A percentile compares a stretch with the other conserved stretches of the same genome.
phyloP scores from a whole-genome alignment of 1,140 invertebrate species.

The Pectinophora gossypiella region DNA sequence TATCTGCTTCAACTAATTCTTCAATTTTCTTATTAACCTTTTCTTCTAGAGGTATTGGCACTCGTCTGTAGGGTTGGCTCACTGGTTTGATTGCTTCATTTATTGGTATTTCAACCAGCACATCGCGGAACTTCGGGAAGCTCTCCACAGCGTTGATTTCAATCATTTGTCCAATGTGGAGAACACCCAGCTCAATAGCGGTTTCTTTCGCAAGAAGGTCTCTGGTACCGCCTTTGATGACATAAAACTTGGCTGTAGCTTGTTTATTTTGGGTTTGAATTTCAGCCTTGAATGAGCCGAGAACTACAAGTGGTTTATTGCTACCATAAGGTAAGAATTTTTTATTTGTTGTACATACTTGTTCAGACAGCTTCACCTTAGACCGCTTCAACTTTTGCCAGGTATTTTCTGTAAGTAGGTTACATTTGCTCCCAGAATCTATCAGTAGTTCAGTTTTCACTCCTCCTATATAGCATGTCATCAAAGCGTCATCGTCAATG shows the following conservation, averaged over 20 bases:
- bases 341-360: not conserved
- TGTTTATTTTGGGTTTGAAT: not conserved
- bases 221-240: not conserved
- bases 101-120: not conserved
- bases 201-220: not conserved
- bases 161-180: not conserved
- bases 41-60: constrained; percentile 5
- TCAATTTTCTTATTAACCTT: constrained; percentile 4
- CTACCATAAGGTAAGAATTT: not conserved
- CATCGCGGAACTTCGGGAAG: not conserved
- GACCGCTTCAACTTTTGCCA: not conserved
- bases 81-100: not conserved
- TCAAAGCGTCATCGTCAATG: no score
- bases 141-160: not conserved
- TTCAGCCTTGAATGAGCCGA: not conserved
- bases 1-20: not conserved
- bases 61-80: not conserved
- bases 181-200: not conserved
- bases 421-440: not conserved
- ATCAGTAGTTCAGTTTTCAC: not conserved
- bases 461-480: no score
- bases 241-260: not conserved
- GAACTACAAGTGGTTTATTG: not conserved
- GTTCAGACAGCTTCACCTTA: not conserved
- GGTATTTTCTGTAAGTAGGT: not conserved